Evolutionary conservation across 64 coral and sea anemone genomes (phyloP).

Genomic region (Orbicella faveolata): DNA sequence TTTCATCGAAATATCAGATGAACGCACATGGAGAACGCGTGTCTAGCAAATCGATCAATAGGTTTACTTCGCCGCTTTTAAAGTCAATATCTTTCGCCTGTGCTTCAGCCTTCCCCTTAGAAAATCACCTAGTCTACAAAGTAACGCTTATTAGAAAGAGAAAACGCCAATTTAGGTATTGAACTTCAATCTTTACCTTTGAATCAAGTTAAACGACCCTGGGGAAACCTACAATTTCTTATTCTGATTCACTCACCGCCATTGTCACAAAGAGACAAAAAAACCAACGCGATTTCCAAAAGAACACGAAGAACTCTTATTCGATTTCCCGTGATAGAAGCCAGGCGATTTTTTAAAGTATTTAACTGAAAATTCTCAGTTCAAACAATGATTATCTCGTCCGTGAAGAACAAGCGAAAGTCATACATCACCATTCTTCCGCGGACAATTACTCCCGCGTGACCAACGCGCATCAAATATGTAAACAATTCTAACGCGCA

Average conservation of each 20-base stretch:
- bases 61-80: not conserved
- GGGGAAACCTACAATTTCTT: not conserved
- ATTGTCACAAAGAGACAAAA: not conserved
- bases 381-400: not conserved
- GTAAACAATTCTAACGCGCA: slow-evolving; percentile 42
- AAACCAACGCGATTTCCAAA: not conserved
- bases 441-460: slow-evolving; percentile 30
- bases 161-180: not conserved
- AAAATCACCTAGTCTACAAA: not conserved
- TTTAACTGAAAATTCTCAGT: slow-evolving; percentile 13
- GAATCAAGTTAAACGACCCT: not conserved
- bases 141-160: not conserved
- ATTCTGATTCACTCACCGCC: slow-evolving; percentile 23
- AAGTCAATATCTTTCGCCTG: not conserved
- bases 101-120: not conserved
- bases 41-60: not conserved
- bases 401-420: not conserved
- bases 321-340: not conserved
- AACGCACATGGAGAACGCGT: slow-evolving; percentile 10
- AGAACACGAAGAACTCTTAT: not conserved
- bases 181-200: not conserved
- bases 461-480: slow-evolving; percentile 46
- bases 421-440: slow-evolving; percentile 14
- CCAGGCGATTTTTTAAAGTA: not conserved
- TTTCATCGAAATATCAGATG: not conserved